Conservation (phyloP, 2,113 vertebrate genomes). For the Nothoprocta pentlandii region DNA sequence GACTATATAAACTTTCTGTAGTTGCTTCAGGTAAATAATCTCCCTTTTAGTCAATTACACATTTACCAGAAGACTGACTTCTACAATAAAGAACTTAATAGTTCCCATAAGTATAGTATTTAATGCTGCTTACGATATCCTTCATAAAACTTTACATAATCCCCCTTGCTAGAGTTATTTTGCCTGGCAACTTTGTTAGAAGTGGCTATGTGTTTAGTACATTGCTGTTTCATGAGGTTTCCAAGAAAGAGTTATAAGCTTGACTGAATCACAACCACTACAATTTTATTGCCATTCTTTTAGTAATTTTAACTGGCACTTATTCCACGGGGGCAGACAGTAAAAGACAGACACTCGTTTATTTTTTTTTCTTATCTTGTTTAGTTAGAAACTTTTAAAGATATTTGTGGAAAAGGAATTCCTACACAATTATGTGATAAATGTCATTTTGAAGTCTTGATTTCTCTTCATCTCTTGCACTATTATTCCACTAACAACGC, state of each 20-base stretch:
- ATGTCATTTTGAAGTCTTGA: background rate
- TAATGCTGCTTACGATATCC: background rate
- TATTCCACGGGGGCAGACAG: slow-evolving; percentile 10
- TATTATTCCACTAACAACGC: background rate
- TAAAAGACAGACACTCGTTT: slow-evolving; percentile 54
- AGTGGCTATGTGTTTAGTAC: slow-evolving; percentile 25
- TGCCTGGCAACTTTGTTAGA: slow-evolving; percentile 33
- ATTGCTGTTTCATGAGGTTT: slow-evolving; percentile 44
- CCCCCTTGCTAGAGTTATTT: slow-evolving; percentile 27
- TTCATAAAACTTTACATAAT: slow-evolving; percentile 21
- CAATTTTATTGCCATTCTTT: slow-evolving; percentile 56
- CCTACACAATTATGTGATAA: background rate
- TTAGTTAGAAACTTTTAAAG: slow-evolving; percentile 23
- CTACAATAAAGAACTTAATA: background rate
- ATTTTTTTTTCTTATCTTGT: slow-evolving; percentile 19
- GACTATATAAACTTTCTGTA: background rate
- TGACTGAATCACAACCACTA: slow-evolving; percentile 48
- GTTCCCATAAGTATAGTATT: background rate
- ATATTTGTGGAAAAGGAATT: slow-evolving; percentile 1
- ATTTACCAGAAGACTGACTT: slow-evolving; percentile 13
- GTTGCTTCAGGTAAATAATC: background rate
- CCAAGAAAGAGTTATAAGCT: slow-evolving; percentile 39
- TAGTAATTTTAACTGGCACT: slow-evolving; percentile 52
- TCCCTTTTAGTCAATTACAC: background rate
- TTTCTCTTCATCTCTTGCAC: background rate